A percentile compares a stretch with the other conserved stretches of the same genome.
Evolutionary conservation across 2,797 vertebrate genomes (phyloP).

Genomic region (Sebastiscus albofasciatus): DNA sequence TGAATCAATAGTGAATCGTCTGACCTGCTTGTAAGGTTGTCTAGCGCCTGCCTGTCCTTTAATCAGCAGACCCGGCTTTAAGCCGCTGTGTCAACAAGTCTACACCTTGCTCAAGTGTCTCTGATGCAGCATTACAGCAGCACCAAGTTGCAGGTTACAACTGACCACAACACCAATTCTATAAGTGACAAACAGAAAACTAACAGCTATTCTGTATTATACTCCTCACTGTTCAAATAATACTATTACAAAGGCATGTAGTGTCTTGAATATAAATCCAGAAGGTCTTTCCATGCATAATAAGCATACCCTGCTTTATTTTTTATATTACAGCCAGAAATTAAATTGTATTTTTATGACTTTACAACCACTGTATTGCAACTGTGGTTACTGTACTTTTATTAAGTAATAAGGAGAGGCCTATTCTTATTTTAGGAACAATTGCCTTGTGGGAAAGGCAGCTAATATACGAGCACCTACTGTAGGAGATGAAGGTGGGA

Average conservation of each 20-base stretch:
- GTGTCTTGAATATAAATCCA: neutral
- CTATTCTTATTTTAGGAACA: neutral
- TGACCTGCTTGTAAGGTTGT: constrained; percentile 8
- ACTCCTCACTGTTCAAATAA: neutral
- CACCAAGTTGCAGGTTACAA: neutral
- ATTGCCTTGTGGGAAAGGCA: constrained; percentile 17
- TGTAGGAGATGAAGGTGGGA: constrained; percentile 37
- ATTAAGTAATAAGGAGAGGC: constrained; percentile 15
- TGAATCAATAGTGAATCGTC: constrained; percentile 22
- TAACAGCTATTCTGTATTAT: neutral
- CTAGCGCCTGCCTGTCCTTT: neutral
- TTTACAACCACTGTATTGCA: neutral
- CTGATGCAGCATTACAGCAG: neutral
- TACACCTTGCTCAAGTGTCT: constrained; percentile 1
- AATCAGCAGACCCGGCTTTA: constrained; percentile 9
- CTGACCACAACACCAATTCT: neutral
- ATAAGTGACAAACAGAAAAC: neutral
- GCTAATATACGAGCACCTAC: constrained; percentile 35
- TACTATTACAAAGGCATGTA: neutral
- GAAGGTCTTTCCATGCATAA: neutral
- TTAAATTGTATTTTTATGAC: neutral
- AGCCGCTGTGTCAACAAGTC: constrained; percentile 23
- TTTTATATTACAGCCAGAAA: neutral
- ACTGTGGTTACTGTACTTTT: neutral
- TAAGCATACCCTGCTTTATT: neutral